Evolutionary conservation across 2,113 vertebrate species (phyloP).

Genomic region (Melanotaenia duboulayi): DNA sequence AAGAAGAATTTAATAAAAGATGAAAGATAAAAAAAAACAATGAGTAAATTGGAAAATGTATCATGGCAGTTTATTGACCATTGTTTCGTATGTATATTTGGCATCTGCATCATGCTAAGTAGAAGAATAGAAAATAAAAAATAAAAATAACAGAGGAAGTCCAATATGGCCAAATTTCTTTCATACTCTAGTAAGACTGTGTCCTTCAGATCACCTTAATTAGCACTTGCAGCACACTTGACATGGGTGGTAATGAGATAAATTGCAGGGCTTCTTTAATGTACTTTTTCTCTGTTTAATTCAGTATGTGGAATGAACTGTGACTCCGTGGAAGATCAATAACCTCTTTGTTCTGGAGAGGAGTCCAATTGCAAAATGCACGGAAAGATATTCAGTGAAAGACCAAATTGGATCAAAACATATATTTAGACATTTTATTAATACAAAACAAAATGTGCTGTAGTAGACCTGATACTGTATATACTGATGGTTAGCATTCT

Average conservation of each 20-base stretch:
- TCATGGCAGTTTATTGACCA: no score
- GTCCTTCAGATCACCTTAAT: constrained; percentile 63
- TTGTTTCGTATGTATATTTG: not conserved
- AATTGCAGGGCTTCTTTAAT: constrained; percentile 60
- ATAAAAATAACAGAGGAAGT: no score
- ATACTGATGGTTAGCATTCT: no score
- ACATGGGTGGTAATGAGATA: constrained; percentile 57
- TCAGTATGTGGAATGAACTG: constrained; percentile 37
- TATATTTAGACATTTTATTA: constrained; percentile 2
- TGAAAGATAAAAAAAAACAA: no score
- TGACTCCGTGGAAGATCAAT: constrained; percentile 58
- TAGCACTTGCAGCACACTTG: constrained; percentile 27
- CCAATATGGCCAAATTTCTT: constrained; percentile 14
- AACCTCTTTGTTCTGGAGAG: constrained; percentile 52
- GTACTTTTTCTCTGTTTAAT: constrained; percentile 44
- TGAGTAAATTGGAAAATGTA: no score
- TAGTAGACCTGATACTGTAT: no score
- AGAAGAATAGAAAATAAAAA: constrained; percentile 5
- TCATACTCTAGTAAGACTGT: constrained; percentile 37
- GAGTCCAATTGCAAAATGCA: constrained; percentile 51
- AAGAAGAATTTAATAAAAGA: no score
- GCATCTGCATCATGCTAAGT: constrained; percentile 11
- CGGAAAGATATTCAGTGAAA: constrained; percentile 15
- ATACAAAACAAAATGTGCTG: no score
- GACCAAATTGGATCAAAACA: constrained; percentile 1